phyloP scores from a whole-genome alignment of 2,113 vertebrate species.

The Leptosomus discolor region DNA sequence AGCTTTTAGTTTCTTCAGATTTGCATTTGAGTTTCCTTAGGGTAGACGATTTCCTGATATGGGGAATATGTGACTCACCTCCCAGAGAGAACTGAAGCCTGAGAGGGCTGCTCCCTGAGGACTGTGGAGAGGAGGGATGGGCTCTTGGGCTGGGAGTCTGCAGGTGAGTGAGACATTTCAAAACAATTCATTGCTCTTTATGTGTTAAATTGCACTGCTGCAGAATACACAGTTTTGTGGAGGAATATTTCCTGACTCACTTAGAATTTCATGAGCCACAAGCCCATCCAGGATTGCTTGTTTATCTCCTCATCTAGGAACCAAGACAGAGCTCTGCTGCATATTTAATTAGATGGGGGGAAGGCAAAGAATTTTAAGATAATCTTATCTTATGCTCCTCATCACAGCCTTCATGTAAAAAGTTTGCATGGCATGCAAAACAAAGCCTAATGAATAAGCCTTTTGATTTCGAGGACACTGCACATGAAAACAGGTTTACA shows the following conservation, averaged over 20 bases:
- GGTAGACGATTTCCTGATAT: neutral
- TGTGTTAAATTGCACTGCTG: neutral
- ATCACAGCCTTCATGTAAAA: neutral
- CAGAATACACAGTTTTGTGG: neutral
- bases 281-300: neutral
- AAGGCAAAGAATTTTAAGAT: constrained; percentile 19
- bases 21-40: neutral
- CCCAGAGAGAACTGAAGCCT: neutral
- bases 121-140: neutral
- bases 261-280: neutral
- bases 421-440: neutral
- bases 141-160: neutral
- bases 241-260: neutral
- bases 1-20: neutral
- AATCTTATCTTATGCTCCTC: neutral
- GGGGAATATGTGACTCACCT: neutral
- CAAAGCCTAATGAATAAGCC: neutral
- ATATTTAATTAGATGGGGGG: neutral
- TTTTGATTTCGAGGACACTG: neutral
- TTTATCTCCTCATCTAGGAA: neutral
- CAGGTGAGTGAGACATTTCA: neutral
- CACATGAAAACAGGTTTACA: neutral
- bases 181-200: neutral
- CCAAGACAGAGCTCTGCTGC: neutral
- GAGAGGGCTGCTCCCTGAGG: neutral